Evolutionary conservation across 2,888 invertebrate species (phyloP), one percentile per base, ranked within the genome.

Genomic region (Volucella bombylans): DNA sequence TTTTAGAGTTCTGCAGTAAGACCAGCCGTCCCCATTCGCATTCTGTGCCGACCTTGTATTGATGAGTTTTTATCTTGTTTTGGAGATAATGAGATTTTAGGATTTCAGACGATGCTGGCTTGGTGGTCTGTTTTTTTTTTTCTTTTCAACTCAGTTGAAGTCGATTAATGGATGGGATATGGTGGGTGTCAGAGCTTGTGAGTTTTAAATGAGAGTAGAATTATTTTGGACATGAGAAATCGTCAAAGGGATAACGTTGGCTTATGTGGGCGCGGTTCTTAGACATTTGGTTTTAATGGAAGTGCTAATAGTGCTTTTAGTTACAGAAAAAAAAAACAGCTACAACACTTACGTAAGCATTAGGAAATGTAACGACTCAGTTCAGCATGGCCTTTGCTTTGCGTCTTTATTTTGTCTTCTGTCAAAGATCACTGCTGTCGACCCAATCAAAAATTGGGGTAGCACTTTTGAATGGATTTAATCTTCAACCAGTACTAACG

Each of bases 191-290:
- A 49, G 18, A 12, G 18, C 45, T 9, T 8, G 23, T 6, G 18
- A 39, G 10, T 38, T 43, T 31, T 47, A 6, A 23, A 54, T 67
- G 14, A 14, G 6, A 54, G n/a, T 54, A 6, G 10, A 67, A 67
- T 43, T 54, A 54, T 43, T 67, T 67, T 43, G 31, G 67, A 67
- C 67, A 67, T 43, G 54, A 67, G 54, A 54, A 18, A 67, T 67
- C 10, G 2, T 23, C 11, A 54, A 54, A 54, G 43, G 43, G 50
- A 67, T 52, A 45, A 61, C n/a, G 8, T 43, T 31, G 43, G 23
- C 9, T 45, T 18, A 14, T 49, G 12, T 14, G 49, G n/a, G n/a
- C 14, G 49, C 4, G 14, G 14, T 4, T 2, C 11, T 43, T n/a
- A 43, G 11, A 52, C 14, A 45, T 43, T 41, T 15, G 11, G 8